phyloP scores from a whole-genome alignment of 2,888 invertebrate species.

The Callosobruchus maculatus region DNA sequence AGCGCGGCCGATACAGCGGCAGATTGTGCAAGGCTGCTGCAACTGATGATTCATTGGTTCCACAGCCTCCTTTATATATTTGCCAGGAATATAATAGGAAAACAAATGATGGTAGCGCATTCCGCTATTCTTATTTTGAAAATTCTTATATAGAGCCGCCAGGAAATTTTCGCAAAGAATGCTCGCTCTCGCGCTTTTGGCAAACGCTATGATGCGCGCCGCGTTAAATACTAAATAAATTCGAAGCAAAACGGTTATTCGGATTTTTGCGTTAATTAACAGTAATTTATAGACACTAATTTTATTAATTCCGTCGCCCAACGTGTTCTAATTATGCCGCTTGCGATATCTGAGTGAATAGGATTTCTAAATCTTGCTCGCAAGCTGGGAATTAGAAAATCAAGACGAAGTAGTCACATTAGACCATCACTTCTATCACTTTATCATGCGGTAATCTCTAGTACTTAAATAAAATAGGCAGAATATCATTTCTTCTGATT shows the following conservation, averaged over 20 bases:
- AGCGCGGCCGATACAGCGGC: slow-evolving; percentile 15
- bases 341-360: background rate
- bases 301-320: background rate
- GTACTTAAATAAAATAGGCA: no score
- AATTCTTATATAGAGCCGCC: slow-evolving; percentile 17
- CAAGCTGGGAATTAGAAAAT: background rate
- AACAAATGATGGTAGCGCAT: slow-evolving; percentile 26
- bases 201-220: background rate
- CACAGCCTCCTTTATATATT: slow-evolving; percentile 28
- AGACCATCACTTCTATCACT: no score
- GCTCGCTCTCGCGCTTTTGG: background rate
- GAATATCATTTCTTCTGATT: no score
- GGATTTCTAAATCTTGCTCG: background rate
- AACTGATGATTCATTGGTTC: slow-evolving; percentile 29
- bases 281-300: background rate
- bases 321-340: background rate
- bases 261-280: background rate
- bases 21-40: background rate
- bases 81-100: slow-evolving; percentile 30
- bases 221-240: background rate
- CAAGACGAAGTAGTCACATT: no score
- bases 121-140: slow-evolving; percentile 16
- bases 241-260: background rate
- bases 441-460: no score
- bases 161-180: slow-evolving; percentile 17